Evolutionary conservation across 2,888 invertebrate genomes (phyloP).

Genomic region (Danaus chrysippus): DNA sequence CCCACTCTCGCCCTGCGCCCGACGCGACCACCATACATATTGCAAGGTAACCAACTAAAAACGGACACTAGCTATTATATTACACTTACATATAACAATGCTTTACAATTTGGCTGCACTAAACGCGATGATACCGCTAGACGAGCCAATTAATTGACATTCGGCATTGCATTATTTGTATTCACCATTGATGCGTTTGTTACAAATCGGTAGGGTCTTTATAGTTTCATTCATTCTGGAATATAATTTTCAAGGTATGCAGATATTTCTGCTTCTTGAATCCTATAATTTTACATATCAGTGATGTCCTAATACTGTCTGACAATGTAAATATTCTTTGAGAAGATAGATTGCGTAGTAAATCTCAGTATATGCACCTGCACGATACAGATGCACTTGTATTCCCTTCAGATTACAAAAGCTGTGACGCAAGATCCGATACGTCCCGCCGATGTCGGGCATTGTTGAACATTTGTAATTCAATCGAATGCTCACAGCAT

Average conservation of each 20-base stretch:
- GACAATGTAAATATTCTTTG: not conserved
- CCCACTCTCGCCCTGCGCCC: constrained; percentile 73
- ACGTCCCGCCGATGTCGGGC: constrained; percentile 46
- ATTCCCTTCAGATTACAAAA: constrained; percentile 37
- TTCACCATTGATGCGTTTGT: constrained; percentile 9
- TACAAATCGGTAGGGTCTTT: not conserved
- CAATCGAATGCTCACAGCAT: constrained; percentile 60
- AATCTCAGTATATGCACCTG: constrained; percentile 5
- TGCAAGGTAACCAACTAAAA: constrained; percentile 71
- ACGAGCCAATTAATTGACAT: constrained; percentile 61
- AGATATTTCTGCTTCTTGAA: too few species aligned
- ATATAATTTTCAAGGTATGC: too few species aligned
- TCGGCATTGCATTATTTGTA: constrained; percentile 35
- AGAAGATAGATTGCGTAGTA: not conserved
- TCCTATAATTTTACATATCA: not conserved
- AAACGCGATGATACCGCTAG: constrained; percentile 64
- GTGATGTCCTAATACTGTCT: not conserved
- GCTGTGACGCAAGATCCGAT: constrained; percentile 48
- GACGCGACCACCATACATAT: constrained; percentile 73
- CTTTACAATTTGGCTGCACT: constrained; percentile 60
- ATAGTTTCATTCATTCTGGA: too few species aligned
- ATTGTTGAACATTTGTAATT: constrained; percentile 64
- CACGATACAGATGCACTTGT: not conserved
- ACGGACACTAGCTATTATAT: constrained; percentile 44
- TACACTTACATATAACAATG: constrained; percentile 47